These are phyloP conservation scores for Gyps fulvus DNA, from an alignment of 2,113 vertebrate species.

Conservation along the genomic window DNA sequence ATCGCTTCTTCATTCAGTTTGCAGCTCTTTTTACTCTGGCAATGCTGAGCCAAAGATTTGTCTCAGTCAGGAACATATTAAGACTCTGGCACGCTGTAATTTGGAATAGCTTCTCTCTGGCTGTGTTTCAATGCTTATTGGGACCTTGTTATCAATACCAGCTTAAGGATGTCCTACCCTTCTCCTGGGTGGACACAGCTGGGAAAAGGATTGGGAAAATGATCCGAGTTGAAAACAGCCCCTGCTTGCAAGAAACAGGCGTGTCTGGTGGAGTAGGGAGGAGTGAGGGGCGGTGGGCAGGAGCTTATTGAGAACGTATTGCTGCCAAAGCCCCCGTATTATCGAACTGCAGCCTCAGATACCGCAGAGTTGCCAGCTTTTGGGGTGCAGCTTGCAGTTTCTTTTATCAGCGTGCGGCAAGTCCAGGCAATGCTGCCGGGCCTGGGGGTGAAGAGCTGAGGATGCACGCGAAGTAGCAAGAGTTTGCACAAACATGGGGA, in stretches of 20 bases:
- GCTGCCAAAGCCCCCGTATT: neutral
- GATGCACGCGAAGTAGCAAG: neutral
- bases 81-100: neutral
- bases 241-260: neutral
- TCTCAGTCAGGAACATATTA: constrained; percentile 23
- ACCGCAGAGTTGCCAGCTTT: neutral
- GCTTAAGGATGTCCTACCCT: neutral
- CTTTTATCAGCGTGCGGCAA: neutral
- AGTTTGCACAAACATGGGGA: neutral
- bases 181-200: neutral
- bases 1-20: neutral
- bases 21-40: constrained; percentile 6
- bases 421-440: neutral
- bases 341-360: neutral
- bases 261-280: neutral
- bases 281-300: neutral
- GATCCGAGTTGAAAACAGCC: neutral
- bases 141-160: neutral
- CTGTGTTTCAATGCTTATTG: neutral
- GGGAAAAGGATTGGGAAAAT: neutral
- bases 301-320: neutral
- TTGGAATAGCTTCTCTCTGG: neutral
- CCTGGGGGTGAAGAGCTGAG: neutral
- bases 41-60: neutral
- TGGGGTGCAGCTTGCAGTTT: neutral